phyloP scores from a whole-genome alignment of 2,888 invertebrate species.

The Amiota minor region DNA sequence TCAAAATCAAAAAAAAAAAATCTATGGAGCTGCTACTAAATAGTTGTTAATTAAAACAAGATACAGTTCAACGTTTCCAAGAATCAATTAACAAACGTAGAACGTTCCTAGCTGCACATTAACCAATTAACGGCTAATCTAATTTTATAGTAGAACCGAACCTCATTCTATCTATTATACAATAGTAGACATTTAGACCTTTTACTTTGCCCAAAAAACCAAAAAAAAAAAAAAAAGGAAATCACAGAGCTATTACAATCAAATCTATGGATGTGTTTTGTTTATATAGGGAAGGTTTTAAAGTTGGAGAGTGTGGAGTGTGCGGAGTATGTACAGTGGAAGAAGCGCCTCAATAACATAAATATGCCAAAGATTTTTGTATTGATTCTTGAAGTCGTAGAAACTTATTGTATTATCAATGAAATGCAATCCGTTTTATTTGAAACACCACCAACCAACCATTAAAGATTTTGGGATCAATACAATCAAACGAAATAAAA shows the following conservation, averaged over 20 bases:
- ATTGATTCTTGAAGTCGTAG: background rate
- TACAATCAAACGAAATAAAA: conserved; percentile 18
- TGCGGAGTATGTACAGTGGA: background rate
- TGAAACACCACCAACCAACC: too few relatives aligned
- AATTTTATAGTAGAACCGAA: conserved; percentile 57
- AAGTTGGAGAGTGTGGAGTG: background rate
- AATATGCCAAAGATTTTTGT: conserved; percentile 12
- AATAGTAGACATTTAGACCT: background rate
- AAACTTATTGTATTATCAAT: conserved; percentile 58
- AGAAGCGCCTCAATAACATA: conserved; percentile 28
- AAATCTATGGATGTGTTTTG: background rate
- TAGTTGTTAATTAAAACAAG: conserved; percentile 66
- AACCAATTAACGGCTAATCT: conserved; percentile 68
- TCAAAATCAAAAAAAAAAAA: conserved; percentile 2
- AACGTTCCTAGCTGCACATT: conserved; percentile 65
- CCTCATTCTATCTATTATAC: too few relatives aligned
- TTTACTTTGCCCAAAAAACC: background rate
- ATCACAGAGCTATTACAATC: conserved; percentile 7
- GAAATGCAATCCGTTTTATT: conserved; percentile 58
- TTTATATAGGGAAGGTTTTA: too few relatives aligned
- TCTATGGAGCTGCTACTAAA: conserved; percentile 45
- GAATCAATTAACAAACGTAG: conserved; percentile 61
- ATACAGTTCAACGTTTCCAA: conserved; percentile 49
- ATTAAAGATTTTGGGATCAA: background rate
- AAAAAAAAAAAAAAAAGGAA: background rate